phyloP scores from a whole-genome alignment of 2,113 vertebrate species.

The Cardinalis cardinalis region DNA sequence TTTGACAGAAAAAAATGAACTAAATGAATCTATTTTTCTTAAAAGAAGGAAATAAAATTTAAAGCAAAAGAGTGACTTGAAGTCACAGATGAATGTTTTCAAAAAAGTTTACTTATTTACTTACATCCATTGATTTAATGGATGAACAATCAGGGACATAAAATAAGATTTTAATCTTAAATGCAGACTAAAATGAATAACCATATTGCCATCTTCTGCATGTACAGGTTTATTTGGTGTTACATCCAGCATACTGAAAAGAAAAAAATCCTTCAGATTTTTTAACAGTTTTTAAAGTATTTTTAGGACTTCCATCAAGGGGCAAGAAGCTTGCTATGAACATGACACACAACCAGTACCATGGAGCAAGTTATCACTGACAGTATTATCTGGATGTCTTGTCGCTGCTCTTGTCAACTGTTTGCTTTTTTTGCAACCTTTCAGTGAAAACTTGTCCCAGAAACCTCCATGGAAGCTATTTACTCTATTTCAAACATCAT shows the following conservation, averaged over 20 bases:
- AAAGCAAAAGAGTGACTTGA: background rate
- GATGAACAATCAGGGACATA: background rate
- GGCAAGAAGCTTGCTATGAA: background rate
- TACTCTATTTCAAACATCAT: constrained; percentile 49
- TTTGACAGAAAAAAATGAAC: background rate
- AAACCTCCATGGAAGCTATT: background rate
- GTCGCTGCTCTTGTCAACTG: background rate
- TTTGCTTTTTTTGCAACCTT: background rate
- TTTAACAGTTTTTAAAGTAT: background rate
- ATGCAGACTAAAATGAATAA: background rate
- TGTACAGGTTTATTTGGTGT: background rate
- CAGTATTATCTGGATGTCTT: constrained; percentile 19
- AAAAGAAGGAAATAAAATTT: background rate
- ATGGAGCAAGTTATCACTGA: background rate
- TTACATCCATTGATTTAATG: background rate
- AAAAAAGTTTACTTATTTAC: background rate
- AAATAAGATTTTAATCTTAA: background rate
- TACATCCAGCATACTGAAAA: background rate
- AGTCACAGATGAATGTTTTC: background rate
- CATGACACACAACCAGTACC: background rate
- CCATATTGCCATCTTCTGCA: background rate
- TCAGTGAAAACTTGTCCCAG: constrained; percentile 35
- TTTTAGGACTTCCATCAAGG: background rate
- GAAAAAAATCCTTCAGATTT: background rate
- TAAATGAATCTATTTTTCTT: background rate